Evolutionary conservation across 2,797 vertebrate species (phyloP).

Genomic region (Sphenopsis melanotis): DNA sequence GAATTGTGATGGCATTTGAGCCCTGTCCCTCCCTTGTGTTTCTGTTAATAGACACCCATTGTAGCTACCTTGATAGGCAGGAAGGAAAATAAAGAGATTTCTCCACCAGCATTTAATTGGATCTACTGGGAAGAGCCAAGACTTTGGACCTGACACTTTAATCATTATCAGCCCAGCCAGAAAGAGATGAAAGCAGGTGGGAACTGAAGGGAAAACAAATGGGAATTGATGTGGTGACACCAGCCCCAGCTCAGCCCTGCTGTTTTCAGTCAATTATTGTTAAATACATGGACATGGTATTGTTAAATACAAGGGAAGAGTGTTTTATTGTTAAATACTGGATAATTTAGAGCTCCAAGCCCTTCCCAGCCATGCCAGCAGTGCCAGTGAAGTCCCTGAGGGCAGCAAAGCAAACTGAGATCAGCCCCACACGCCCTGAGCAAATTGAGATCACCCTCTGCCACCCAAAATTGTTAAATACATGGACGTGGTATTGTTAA

Average conservation of each 20-base stretch:
- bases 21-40: not conserved
- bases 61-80: not conserved
- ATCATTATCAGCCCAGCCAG: not conserved
- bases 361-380: fast-evolving
- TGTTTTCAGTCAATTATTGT: not conserved
- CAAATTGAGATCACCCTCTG: too few species aligned
- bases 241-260: not conserved
- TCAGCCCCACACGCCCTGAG: fast-evolving
- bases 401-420: not conserved
- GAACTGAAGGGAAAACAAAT: not conserved
- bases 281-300: not conserved
- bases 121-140: not conserved
- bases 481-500: too few species aligned
- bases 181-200: not conserved
- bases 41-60: not conserved
- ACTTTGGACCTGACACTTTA: not conserved
- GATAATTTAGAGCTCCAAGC: not conserved
- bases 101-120: not conserved
- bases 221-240: not conserved
- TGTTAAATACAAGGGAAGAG: not conserved
- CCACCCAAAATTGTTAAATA: too few species aligned
- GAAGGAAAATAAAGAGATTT: not conserved
- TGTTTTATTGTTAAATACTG: too few species aligned
- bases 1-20: not conserved
- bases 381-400: fast-evolving